Base-by-base conservation (phyloP, 2,113 vertebrate genomes). In the Cyprinodon variegatus region DNA sequence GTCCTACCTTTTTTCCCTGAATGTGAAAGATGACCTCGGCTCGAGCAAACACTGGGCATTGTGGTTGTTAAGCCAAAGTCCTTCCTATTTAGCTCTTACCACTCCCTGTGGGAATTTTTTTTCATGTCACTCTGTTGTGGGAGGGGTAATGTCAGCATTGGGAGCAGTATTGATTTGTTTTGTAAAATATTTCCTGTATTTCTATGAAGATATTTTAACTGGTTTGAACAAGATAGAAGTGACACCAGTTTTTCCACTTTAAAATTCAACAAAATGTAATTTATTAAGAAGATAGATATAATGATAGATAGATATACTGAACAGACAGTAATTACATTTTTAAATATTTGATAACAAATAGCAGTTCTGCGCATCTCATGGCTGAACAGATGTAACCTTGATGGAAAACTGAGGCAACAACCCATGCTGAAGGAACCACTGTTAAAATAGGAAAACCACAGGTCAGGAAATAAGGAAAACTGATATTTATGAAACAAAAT, bases 21-120 rank as follows among this genome's bases (percentile, higher is more conserved):
- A 73, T 39, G 59, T 74, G 61, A 84, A 81, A 79, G 38, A 38
- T 67, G 69, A 83, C 61, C 75, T 75, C 57, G 74, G n/a, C 79
- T 61, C 43, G 8, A 81, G 79, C 4, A 83, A 79, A 81, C 41
- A 64, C 65, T 65, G 50, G 20, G 73, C 36, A 77, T 46, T 81
- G 77, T 2, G n/a, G 43, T 50, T 39, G 60, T 63, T 67, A 74
- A 83, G 71, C 65, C 83, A 83, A 86, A 88, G 83, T 88, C 87
- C 84, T 83, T 45, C 45, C 20, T 3, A 10, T 76, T 53, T 39
- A 11, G 0, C 61, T 50, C 40, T 46, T n/a, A 70, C 76, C 86
- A 80, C 89, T 78, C 82, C 89, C 82, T 85, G 65, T 70, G 65
- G 50, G 3, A 66, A 20, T 29, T 37, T 45, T 50, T 45, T 68